These are phyloP conservation scores for Pharmacophagus antenor DNA, from an alignment of 2,888 invertebrate species.

Conservation along the genomic window DNA sequence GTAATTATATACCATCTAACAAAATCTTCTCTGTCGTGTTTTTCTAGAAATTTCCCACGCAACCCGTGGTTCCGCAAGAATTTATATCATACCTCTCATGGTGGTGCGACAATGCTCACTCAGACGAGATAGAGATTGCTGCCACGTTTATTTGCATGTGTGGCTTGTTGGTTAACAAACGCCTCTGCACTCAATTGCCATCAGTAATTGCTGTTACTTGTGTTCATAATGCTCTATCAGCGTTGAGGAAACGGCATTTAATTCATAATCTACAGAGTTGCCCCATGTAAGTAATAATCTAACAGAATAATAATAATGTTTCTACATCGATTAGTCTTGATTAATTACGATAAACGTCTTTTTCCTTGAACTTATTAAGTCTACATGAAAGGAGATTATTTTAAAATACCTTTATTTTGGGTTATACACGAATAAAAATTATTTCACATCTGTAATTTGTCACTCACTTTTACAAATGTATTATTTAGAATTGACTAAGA, in stretches of 20 bases:
- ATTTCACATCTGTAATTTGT: too few relatives aligned
- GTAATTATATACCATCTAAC: too few relatives aligned
- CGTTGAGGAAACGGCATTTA: constrained; percentile 46
- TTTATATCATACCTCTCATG: constrained; percentile 59
- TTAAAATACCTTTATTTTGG: too few relatives aligned
- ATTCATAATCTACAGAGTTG: constrained; percentile 42
- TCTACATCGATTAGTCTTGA: too few relatives aligned
- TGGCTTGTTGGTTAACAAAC: constrained; percentile 53
- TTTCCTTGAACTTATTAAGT: too few relatives aligned
- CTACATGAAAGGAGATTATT: too few relatives aligned
- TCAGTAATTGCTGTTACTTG: constrained; percentile 61
- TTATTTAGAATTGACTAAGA: too few relatives aligned
- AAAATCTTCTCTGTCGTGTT: too few relatives aligned
- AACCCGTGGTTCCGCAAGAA: constrained; percentile 61
- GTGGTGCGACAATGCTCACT: constrained; percentile 49
- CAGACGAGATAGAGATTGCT: constrained; percentile 55
- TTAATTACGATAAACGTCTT: too few relatives aligned
- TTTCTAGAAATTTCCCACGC: constrained; percentile 54
- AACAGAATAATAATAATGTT: neutral
- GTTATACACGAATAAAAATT: too few relatives aligned
- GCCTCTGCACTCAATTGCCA: constrained; percentile 49
- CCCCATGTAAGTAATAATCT: constrained; percentile 53
- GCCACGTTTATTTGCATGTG: constrained; percentile 62
- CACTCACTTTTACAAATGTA: too few relatives aligned
- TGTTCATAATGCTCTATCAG: constrained; percentile 51